A percentile compares a stretch with the other conserved stretches of the same genome.
Evolutionary conservation across 1,140 invertebrate species (phyloP).

Genomic region (Ceratitis capitata): DNA sequence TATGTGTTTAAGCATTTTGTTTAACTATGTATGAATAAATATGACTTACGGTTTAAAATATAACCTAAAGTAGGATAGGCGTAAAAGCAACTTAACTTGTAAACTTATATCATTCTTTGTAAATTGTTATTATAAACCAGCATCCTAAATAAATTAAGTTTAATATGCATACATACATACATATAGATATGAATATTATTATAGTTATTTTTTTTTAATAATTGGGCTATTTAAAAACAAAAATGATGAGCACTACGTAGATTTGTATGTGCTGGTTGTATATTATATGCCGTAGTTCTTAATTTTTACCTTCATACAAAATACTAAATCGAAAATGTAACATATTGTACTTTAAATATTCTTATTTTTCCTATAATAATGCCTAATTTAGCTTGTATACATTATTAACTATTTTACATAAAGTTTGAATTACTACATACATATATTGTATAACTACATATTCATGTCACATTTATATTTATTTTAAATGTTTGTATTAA

Average conservation of each 20-base stretch:
- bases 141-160: conserved; percentile 32
- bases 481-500: conserved; percentile 36
- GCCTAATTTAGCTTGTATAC: conserved; percentile 35
- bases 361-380: conserved; percentile 16
- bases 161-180: background rate
- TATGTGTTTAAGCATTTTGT: too few species aligned
- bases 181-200: too few species aligned
- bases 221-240: background rate
- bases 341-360: conserved; percentile 22
- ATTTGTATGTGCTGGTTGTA: background rate
- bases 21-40: background rate
- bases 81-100: background rate
- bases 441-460: background rate
- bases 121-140: conserved; percentile 20
- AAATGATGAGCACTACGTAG: conserved; percentile 3
- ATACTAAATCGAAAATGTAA: background rate
- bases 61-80: conserved; percentile 2
- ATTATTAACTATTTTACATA: conserved; percentile 19
- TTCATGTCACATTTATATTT: conserved; percentile 37
- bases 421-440: conserved; percentile 9
- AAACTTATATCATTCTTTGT: conserved; percentile 30
- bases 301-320: background rate
- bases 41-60: conserved; percentile 3
- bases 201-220: background rate
- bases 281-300: background rate